These are phyloP conservation scores for Cerastis leucographa DNA, from an alignment of 2,888 invertebrate genomes.

Conservation along the genomic window DNA sequence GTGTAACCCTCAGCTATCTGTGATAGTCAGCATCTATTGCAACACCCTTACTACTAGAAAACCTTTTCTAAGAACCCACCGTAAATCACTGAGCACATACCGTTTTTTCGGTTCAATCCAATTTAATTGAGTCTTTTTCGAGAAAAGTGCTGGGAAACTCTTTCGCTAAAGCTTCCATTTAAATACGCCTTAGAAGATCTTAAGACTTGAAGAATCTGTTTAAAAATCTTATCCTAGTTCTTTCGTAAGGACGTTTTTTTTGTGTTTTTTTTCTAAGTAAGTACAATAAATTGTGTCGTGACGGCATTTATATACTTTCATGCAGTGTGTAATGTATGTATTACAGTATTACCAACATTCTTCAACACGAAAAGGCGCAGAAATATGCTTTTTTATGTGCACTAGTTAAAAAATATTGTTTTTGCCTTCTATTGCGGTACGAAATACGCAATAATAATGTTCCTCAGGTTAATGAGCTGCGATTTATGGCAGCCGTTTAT, in stretches of 20 bases:
- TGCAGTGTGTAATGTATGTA: constrained; percentile 19
- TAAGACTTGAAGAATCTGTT: constrained; percentile 55
- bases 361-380: constrained; percentile 11
- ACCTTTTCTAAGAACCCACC: constrained; percentile 55
- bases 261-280: constrained; percentile 5
- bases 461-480: constrained; percentile 60
- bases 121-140: constrained; percentile 60
- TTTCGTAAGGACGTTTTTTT: constrained; percentile 30
- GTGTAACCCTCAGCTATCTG: constrained; percentile 38
- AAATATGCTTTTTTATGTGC: constrained; percentile 38
- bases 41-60: constrained; percentile 50
- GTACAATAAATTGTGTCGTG: constrained; percentile 15
- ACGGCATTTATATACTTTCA: constrained; percentile 13
- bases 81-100: constrained; percentile 59
- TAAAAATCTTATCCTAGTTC: constrained; percentile 49
- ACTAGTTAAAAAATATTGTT: constrained; percentile 48
- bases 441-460: constrained; percentile 54
- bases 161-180: constrained; percentile 61
- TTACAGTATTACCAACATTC: constrained; percentile 37
- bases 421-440: constrained; percentile 33
- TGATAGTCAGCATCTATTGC: constrained; percentile 53
- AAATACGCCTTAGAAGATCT: constrained; percentile 60
- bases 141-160: constrained; percentile 53
- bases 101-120: constrained; percentile 63
- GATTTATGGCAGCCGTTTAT: constrained; percentile 63